A percentile compares a stretch with the other conserved stretches of the same genome.
Conservation (phyloP, 2,888 invertebrate genomes). For the Parnassius apollo region DNA sequence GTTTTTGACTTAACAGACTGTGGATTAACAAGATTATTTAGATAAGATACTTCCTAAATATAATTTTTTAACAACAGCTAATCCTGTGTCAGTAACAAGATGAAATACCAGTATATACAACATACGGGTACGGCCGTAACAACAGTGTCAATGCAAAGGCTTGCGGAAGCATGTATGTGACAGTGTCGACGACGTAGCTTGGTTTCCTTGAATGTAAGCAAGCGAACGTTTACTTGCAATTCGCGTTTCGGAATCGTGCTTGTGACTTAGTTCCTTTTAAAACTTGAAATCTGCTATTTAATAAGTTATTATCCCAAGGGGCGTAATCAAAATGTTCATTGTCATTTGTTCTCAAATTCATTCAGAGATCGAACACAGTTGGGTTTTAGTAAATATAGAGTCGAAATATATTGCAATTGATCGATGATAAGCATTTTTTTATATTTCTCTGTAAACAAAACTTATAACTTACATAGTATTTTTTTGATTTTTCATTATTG, state of each 20-base stretch:
- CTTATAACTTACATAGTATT: too few species aligned
- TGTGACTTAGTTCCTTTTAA: constrained; percentile 10
- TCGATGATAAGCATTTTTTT: too few species aligned
- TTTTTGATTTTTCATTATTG: too few species aligned
- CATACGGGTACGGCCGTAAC: not conserved
- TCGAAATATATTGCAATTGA: too few species aligned
- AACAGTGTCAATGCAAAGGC: constrained; percentile 18
- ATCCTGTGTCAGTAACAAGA: not conserved
- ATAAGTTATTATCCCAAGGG: not conserved
- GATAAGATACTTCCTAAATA: too few species aligned
- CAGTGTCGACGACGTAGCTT: not conserved
- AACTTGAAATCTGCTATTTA: not conserved
- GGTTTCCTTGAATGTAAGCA: constrained; percentile 7
- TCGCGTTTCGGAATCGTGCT: constrained; percentile 5
- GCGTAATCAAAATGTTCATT: not conserved
- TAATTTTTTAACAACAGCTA: not conserved
- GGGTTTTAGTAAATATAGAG: not conserved
- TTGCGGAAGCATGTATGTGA: not conserved
- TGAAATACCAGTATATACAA: not conserved
- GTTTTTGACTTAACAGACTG: too few species aligned
- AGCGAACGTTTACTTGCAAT: constrained; percentile 3
- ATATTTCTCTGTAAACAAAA: too few species aligned
- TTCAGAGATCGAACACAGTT: not conserved
- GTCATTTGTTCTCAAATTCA: not conserved
- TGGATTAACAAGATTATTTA: too few species aligned